Percentiles rank a stretch among this genome's conserved stretches.
Conservation (phyloP, 1,140 invertebrate genomes). For the Cardiocondyla obscurior region DNA sequence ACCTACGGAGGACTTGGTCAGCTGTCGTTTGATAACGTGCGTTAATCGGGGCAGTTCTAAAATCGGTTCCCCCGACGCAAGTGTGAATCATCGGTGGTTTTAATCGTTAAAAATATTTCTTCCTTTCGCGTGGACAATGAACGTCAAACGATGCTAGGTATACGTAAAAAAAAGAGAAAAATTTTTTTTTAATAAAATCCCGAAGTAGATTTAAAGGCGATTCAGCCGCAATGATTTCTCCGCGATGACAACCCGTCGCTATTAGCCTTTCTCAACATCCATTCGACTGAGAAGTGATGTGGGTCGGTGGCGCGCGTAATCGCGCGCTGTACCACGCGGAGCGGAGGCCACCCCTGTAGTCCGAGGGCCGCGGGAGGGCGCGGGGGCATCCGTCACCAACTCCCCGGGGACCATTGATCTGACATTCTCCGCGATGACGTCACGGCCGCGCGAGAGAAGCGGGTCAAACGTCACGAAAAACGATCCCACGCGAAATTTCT, state of each 20-base stretch:
- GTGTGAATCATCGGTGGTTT: neutral
- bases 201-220: neutral
- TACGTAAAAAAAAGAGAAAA: neutral
- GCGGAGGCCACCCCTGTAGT: neutral
- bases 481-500: constrained; percentile 55
- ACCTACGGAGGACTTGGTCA: neutral
- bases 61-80: neutral
- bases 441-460: constrained; percentile 70
- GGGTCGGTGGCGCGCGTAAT: constrained; percentile 13
- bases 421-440: constrained; percentile 76
- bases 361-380: constrained; percentile 45
- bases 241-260: neutral
- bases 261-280: neutral
- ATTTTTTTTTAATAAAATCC: too few relatives aligned
- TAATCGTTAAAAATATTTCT: neutral
- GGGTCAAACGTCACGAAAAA: constrained; percentile 79
- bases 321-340: neutral
- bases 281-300: constrained; percentile 37
- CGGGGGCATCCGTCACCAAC: constrained; percentile 69
- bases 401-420: constrained; percentile 78
- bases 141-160: too few relatives aligned
- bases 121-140: too few relatives aligned
- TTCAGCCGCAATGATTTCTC: too few relatives aligned
- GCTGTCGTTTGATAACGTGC: neutral
- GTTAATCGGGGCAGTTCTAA: neutral